Evolutionary conservation across 2,888 invertebrate species (phyloP), one percentile per base, ranked within the genome.

Genomic region (Perdita meconis): DNA sequence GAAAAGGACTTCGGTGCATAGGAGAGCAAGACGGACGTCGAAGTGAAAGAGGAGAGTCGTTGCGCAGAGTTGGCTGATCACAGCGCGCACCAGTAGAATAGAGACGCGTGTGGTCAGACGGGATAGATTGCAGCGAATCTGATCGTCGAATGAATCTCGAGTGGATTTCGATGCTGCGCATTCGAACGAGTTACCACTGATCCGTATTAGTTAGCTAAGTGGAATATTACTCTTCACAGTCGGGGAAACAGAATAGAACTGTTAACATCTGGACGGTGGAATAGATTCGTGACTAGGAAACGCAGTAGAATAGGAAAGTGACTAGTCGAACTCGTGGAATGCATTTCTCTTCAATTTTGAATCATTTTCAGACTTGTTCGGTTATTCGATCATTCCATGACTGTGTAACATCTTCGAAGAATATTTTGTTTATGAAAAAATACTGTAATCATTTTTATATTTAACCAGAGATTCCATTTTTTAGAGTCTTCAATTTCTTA

Each of bases 261-360:
- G 16, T 13, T 6, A 24, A 1, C 19, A 38, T 22, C 38, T 6
- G 22, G 2, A 22, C 34, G 30, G 51, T 40, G 60, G 12, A 60
- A 53, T 26, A 4, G 38, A 22, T 30, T 13, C 1, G 38, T 19
- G 19, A 6, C 22, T 30, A 30, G n/a, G 38, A 10, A 30, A n/a
- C 65, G n/a, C 24, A 55, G 47, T 68, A 50, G 56, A 47, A 61
- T 6, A 13, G 30, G 8, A 13, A 2, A 2, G 40, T 12, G 34
- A 47, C 0, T 42, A 0, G 26, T 16, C 42, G 38, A 36, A 1
- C 40, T 12, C 12, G 1, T n/a, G 34, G 22, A 60, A 30, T 30
- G 4, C 5, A 22, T 6, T 4, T 19, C 2, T 13, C 8, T 38
- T 16, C 10, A 24, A 34, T 34, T 34, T n/a, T 13, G 19, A 10